Base-by-base conservation (phyloP, 2,113 vertebrate species). In the Neoarius graeffei region DNA sequence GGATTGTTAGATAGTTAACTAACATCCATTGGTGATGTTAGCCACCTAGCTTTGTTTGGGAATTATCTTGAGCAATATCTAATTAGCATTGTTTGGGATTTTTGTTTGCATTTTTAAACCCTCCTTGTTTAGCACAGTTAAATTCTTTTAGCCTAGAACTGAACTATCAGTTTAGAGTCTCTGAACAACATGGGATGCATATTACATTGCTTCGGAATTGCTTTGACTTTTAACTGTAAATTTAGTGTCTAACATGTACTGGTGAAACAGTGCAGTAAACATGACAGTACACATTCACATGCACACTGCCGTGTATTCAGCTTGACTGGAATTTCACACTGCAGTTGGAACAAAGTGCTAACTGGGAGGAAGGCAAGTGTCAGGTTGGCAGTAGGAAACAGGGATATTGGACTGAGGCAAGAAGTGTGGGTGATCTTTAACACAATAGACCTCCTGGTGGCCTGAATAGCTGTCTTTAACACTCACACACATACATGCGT, bases 251-350 rank as follows among this genome's bases (percentile, higher is more conserved):
- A 93, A 94, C 94, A 92, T 91, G 73, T 94, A 91, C 91, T 93
- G 90, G 93, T 89, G 92, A 93, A 89, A 91, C 87, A 90, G 92
- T 88, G 91, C 90, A 91, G 93, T 94, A 94, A 94, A 94, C 93
- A 94, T 92, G 94, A 93, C 92, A 90, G 91, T 90, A 94, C 91
- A 92, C 95, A 94, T 95, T 95, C 93, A 95, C 95, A 95, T 95
- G 94, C 94, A 91, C 93, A 91, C 20, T 91, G 93, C 93, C 94
- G 94, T 95, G 93, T 95, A 93, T 94, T 95, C 95, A 94, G 94
- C 94, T 95, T 95, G 94, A 94, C 92, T 85, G 87, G 25, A 93
- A 94, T 94, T 94, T 93, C 93, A 93, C 91, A 92, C 92, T 6
- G 77, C 89, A 89, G 89, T 86, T 88, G 91, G 92, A 94, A 96